Base-by-base conservation (phyloP, 92 coral and sea anemone genomes). In the Zoanthus solanderi region DNA sequence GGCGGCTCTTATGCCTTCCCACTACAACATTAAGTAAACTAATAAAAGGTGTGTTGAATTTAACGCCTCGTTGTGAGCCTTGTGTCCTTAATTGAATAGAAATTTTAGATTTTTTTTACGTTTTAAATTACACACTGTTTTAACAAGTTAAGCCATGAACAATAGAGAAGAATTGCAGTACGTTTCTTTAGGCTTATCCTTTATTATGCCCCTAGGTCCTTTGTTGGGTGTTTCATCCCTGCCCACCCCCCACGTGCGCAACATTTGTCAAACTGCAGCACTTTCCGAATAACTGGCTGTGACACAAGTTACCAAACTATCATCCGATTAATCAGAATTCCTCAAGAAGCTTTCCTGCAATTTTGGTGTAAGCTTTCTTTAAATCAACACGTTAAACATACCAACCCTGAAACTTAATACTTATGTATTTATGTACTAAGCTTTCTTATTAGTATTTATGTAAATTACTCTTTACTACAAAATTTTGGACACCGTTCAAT, bases 81-180 rank as follows among this genome's bases (percentile, higher is more conserved):
- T 48, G 34, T 9, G 5, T 23, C 11, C 16, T 0, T 14, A 68
- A 30, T 67, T 18, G 30, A n/a, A 17, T 28, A 3, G 58, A 30
- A 9, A 11, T 8, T 23, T 23, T 23, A 23, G 18, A 17, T 45
- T 23, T 3, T 76, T 30, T n/a, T 76, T 76, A 13, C 32, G 45
- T 72, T 10, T 79, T 65, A 60, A 80, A 23, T 52, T 80, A 80
- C 57, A 80, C 18, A 65, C 69, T 16, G 85, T 46, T 12, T 58
- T 63, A 79, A 61, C 32, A 29, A 7, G 45, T 63, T 79, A 65
- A 79, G 58, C 74, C 71, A 14, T 67, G 42, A 79, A 79, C 28
- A 67, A 67, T 44, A 18, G n/a, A 45, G 57, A 58, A 13, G 47
- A n/a, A 12, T 57, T 16, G 23, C 13, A 45, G 52, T 15, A 30